A percentile compares a stretch with the other conserved stretches of the same genome.
Evolutionary conservation across 2,888 invertebrate genomes (phyloP).

Genomic region (Sialis fuliginosa): DNA sequence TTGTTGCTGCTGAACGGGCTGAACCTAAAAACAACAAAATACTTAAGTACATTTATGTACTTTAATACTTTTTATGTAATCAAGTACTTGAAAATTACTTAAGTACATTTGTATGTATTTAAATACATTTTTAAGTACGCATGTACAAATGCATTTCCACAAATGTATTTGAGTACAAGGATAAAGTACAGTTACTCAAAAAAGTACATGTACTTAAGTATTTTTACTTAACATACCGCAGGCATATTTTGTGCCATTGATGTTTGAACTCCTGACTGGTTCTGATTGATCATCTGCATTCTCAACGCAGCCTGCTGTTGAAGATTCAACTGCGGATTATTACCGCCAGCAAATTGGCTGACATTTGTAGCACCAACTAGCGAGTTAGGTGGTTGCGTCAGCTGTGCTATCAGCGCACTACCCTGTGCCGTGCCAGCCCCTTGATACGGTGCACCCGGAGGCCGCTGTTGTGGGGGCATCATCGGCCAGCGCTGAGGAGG

Average conservation of each 20-base stretch:
- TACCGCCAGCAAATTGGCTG: constrained; percentile 25
- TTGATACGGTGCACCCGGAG: constrained; percentile 15
- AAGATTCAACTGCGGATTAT: constrained; percentile 18
- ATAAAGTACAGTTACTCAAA: too few species aligned
- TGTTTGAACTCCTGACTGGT: constrained; percentile 21
- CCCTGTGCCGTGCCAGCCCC: constrained; percentile 23
- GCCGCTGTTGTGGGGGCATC: constrained; percentile 37
- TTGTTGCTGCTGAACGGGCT: constrained; percentile 14
- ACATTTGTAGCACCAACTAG: constrained; percentile 25
- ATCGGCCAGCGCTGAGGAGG: constrained; percentile 44
- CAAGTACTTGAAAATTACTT: too few species aligned
- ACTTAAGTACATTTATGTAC: too few species aligned
- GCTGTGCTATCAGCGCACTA: constrained; percentile 37
- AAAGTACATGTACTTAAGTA: too few species aligned
- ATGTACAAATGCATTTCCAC: too few species aligned
- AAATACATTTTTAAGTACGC: too few species aligned
- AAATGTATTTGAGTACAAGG: too few species aligned
- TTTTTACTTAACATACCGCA: neutral
- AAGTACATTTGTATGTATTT: too few species aligned
- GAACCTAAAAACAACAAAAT: neutral
- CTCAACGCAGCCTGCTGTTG: constrained; percentile 15
- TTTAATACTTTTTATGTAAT: too few species aligned
- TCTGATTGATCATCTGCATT: constrained; percentile 7
- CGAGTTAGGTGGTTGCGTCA: constrained; percentile 35
- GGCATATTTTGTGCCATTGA: constrained; percentile 13